Evolutionary conservation across 2,113 vertebrate species (phyloP).

Genomic region (Rhegmatorhina hoffmannsi): DNA sequence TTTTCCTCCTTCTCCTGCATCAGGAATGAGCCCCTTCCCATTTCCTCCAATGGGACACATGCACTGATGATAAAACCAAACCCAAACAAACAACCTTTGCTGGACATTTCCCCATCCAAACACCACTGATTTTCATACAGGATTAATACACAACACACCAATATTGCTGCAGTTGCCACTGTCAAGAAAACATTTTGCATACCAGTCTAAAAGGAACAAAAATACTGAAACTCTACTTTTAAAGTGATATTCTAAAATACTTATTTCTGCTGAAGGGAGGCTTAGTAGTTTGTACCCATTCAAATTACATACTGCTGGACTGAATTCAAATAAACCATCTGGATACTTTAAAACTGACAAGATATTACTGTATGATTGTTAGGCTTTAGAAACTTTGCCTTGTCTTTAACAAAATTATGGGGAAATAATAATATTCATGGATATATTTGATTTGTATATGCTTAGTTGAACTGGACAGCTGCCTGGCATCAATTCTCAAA

Average conservation of each 20-base stretch:
- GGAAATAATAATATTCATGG: conserved; percentile 32
- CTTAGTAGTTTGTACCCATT: conserved; percentile 18
- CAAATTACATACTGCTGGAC: conserved; percentile 37
- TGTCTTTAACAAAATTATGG: conserved; percentile 29
- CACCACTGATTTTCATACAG: not conserved
- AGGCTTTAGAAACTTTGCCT: conserved; percentile 30
- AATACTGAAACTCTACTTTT: not conserved
- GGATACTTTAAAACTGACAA: conserved; percentile 31
- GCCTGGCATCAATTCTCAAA: conserved; percentile 66
- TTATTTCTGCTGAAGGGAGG: conserved; percentile 31
- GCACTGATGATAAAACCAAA: conserved; percentile 7
- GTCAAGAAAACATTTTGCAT: conserved; percentile 19
- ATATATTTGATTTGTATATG: conserved; percentile 39
- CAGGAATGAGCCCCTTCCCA: not conserved
- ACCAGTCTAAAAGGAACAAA: not conserved
- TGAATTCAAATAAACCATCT: conserved; percentile 53
- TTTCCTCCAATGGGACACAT: conserved; percentile 1
- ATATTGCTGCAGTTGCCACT: not conserved
- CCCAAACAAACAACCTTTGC: conserved; percentile 14
- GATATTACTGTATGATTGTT: conserved; percentile 31
- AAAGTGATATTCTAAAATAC: conserved; percentile 21
- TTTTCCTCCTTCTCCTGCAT: not conserved
- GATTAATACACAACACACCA: not conserved
- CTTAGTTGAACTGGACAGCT: conserved; percentile 37
- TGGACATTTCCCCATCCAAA: conserved; percentile 16